Evolutionary conservation across 1,140 invertebrate species (phyloP).

Genomic region (Phymastichus coffea): DNA sequence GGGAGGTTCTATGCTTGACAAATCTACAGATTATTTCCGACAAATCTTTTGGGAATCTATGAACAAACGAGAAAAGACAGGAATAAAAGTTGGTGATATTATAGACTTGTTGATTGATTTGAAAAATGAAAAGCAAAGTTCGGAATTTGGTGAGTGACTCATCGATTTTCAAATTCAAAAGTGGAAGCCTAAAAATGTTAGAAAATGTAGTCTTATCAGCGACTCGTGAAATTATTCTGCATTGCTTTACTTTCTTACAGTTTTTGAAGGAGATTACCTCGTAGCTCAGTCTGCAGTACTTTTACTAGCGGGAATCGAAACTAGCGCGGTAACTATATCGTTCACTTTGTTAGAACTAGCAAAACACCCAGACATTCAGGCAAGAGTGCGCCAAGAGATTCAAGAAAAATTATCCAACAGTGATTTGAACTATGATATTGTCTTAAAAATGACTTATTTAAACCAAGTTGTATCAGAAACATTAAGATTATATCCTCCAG

Average conservation of each 20-base stretch:
- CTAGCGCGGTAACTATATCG: conserved; percentile 56
- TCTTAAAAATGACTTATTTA: conserved; percentile 48
- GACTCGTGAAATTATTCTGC: too few species aligned
- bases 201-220: too few species aligned
- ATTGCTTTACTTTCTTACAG: too few species aligned
- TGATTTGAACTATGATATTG: conserved; percentile 43
- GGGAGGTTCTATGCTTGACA: conserved; percentile 9
- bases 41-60: conserved; percentile 49
- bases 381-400: conserved; percentile 62
- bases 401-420: conserved; percentile 47
- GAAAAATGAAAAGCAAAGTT: conserved; percentile 44
- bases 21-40: conserved; percentile 30
- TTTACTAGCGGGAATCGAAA: conserved; percentile 60
- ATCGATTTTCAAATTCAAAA: background rate
- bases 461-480: conserved; percentile 45
- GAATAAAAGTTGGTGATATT: conserved; percentile 45
- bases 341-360: conserved; percentile 54
- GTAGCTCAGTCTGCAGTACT: conserved; percentile 37
- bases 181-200: too few species aligned
- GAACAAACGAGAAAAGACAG: conserved; percentile 39
- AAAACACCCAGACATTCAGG: conserved; percentile 38
- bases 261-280: conserved; percentile 43
- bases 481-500: conserved; percentile 62
- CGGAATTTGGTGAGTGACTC: conserved; percentile 41
- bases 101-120: conserved; percentile 49